A percentile compares a stretch with the other conserved stretches of the same genome.
phyloP scores from a whole-genome alignment of 1,140 invertebrate genomes.

The Brachionus asplanchnoidis region DNA sequence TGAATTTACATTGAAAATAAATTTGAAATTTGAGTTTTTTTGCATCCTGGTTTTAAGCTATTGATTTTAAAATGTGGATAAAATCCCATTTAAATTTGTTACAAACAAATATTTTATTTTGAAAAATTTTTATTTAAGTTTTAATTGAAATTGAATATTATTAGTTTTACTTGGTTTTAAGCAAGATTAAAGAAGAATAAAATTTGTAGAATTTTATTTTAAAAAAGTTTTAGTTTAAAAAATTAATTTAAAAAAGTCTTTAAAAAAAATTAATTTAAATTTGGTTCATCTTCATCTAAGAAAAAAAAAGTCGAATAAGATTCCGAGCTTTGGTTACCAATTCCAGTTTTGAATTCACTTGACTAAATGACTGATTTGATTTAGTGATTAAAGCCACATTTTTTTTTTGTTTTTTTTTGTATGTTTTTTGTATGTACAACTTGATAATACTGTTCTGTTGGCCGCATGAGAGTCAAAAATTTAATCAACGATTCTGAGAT shows the following conservation, averaged over 20 bases:
- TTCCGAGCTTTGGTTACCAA: neutral
- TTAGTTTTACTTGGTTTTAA: too few species aligned
- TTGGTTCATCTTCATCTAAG: neutral
- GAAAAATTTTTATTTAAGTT: neutral
- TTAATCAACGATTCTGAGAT: neutral
- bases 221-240: neutral
- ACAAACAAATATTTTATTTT: too few species aligned
- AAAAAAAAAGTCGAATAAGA: neutral
- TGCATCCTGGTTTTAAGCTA: too few species aligned
- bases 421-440: constrained; percentile 23
- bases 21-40: too few species aligned
- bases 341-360: neutral
- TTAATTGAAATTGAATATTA: neutral
- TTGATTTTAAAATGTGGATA: too few species aligned
- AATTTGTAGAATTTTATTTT: neutral
- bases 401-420: neutral
- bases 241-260: neutral
- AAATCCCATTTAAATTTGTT: too few species aligned
- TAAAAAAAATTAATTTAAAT: neutral
- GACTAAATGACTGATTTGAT: neutral
- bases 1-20: too few species aligned
- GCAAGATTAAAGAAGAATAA: neutral
- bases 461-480: constrained; percentile 2
- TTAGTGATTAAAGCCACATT: neutral
- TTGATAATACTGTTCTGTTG: constrained; percentile 36